Evolutionary conservation across 2,888 invertebrate species (phyloP).

Genomic region (Phyllotreta striolata): DNA sequence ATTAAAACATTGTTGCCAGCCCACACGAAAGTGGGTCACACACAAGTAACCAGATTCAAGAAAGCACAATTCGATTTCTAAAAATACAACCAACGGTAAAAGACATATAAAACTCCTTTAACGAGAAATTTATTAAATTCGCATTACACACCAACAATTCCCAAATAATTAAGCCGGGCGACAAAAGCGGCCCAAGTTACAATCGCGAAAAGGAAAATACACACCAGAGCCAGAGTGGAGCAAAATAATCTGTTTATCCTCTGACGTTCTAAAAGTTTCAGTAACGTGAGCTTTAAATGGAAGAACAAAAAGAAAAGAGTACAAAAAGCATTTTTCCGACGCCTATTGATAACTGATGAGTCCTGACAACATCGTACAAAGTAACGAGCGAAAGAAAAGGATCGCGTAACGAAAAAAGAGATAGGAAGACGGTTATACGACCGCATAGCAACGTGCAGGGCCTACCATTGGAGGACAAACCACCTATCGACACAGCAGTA

Average conservation of each 20-base stretch:
- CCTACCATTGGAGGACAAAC: conserved; percentile 48
- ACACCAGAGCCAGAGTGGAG: background rate
- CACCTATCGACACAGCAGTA: conserved; percentile 45
- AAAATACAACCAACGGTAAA: conserved; percentile 22
- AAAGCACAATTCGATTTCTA: conserved; percentile 23
- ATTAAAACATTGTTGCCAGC: conserved; percentile 30
- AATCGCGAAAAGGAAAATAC: background rate
- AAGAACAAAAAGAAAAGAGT: conserved; percentile 18
- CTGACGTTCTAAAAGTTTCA: conserved; percentile 9
- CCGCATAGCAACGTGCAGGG: conserved; percentile 52
- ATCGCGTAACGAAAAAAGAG: conserved; percentile 41
- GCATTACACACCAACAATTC: conserved; percentile 4
- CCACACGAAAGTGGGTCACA: conserved; percentile 28
- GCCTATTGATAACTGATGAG: conserved; percentile 25
- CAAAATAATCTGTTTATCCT: conserved; percentile 14
- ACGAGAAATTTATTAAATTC: conserved; percentile 15
- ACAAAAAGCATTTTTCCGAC: conserved; percentile 10
- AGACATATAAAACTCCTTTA: conserved; percentile 13
- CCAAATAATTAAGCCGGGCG: background rate
- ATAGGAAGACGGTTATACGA: conserved; percentile 44
- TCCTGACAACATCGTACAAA: conserved; percentile 35
- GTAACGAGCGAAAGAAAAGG: conserved; percentile 41
- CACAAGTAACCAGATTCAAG: conserved; percentile 21
- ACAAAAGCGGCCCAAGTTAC: background rate
- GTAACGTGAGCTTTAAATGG: conserved; percentile 1